Conservation (phyloP, 2,797 vertebrate genomes). For the Synanceia verrucosa region DNA sequence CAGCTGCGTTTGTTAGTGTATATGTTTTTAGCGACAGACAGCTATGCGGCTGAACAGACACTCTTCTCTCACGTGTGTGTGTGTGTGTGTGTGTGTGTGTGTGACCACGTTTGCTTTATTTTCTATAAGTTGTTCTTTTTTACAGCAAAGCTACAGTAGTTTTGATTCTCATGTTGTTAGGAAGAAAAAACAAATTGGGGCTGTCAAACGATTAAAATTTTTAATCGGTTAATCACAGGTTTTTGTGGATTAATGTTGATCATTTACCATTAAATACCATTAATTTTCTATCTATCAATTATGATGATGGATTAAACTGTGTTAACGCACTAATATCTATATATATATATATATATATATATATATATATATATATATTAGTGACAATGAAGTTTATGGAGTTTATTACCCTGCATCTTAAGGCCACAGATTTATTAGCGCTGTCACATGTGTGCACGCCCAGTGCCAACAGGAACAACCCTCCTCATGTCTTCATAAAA, state of each 20-base stretch:
- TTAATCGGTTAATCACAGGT: too few species aligned
- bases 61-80: too few species aligned
- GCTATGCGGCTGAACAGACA: slow-evolving; percentile 27
- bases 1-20: slow-evolving; percentile 34
- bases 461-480: slow-evolving; percentile 33
- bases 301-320: too few species aligned
- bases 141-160: background rate
- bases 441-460: slow-evolving; percentile 21
- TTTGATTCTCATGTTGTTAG: background rate
- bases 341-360: too few species aligned
- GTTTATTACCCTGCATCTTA: slow-evolving; percentile 13
- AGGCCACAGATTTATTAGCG: slow-evolving; percentile 12
- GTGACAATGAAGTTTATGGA: background rate
- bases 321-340: too few species aligned
- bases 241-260: too few species aligned
- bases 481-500: slow-evolving; percentile 1
- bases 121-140: background rate
- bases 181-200: background rate
- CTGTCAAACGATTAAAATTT: too few species aligned
- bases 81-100: too few species aligned
- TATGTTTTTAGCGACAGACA: slow-evolving; percentile 36
- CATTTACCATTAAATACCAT: too few species aligned
- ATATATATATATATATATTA: background rate
- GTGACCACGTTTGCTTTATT: background rate
- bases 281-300: too few species aligned